These are phyloP conservation scores for Ranitomeya variabilis DNA, from an alignment of 2,113 vertebrate genomes.

Conservation along the genomic window DNA sequence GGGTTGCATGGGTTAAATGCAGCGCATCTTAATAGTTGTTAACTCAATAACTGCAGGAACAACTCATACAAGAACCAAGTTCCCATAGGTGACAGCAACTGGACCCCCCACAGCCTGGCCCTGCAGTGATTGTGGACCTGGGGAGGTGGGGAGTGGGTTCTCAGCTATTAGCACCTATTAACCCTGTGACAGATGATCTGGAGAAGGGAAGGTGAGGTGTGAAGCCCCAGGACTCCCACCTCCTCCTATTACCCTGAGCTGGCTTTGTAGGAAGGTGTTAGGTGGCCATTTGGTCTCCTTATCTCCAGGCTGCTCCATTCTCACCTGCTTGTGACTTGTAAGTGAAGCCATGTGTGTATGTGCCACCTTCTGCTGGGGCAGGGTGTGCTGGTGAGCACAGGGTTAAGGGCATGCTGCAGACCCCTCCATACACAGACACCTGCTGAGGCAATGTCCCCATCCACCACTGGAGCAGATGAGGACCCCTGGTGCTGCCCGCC, in stretches of 20 bases:
- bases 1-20: not conserved
- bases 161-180: slow-evolving; percentile 63
- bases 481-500: too few species aligned
- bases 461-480: not conserved
- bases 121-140: too few species aligned
- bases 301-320: slow-evolving; percentile 45
- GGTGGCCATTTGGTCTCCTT: slow-evolving; percentile 60
- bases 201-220: slow-evolving; percentile 57
- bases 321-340: slow-evolving; percentile 52
- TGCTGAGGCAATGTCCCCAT: not conserved
- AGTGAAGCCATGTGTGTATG: not conserved
- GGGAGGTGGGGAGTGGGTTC: not conserved
- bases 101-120: not conserved
- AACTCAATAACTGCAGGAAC: too few species aligned
- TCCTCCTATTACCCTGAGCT: slow-evolving; percentile 49
- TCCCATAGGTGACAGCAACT: slow-evolving; percentile 21
- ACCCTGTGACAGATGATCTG: slow-evolving; percentile 65
- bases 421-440: not conserved
- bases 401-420: not conserved
- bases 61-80: too few species aligned
- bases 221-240: slow-evolving; percentile 62
- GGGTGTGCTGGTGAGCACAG: not conserved
- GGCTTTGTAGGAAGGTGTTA: slow-evolving; percentile 58
- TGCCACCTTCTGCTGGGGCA: slow-evolving; percentile 17
- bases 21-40: not conserved